phyloP scores from a whole-genome alignment of 2,797 vertebrate species.

The Antennarius maculatus region DNA sequence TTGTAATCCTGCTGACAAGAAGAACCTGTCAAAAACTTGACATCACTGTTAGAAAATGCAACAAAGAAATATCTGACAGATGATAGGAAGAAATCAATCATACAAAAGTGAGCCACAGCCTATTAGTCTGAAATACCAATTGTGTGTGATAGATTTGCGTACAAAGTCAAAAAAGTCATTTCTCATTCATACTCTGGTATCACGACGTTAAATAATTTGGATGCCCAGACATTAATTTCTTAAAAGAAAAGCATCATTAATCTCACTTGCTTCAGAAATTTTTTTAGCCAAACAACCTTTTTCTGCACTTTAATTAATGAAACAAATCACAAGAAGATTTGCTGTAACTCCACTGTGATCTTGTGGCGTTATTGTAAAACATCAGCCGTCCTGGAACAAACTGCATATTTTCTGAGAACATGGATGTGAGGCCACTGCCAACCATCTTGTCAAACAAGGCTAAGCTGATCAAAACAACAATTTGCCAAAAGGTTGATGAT shows the following conservation, averaged over 20 bases:
- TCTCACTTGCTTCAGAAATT: background rate
- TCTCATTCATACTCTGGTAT: background rate
- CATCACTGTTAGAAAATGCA: background rate
- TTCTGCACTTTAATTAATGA: constrained; percentile 16
- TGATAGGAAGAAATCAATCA: background rate
- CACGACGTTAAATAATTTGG: background rate
- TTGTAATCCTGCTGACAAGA: constrained; percentile 12
- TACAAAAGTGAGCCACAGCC: background rate
- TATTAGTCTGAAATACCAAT: background rate
- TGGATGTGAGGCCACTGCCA: constrained; percentile 21
- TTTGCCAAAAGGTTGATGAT: constrained; percentile 43
- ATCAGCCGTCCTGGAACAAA: constrained; percentile 30
- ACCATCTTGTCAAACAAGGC: constrained; percentile 9
- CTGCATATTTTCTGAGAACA: constrained; percentile 37
- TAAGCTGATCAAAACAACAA: constrained; percentile 43
- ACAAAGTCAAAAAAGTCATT: constrained; percentile 4
- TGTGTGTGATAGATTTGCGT: background rate
- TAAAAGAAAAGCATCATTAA: too few relatives aligned
- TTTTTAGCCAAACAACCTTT: constrained; percentile 5
- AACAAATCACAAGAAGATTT: constrained; percentile 13
- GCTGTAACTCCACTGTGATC: constrained; percentile 5
- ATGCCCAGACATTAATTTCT: background rate
- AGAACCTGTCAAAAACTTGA: constrained; percentile 20
- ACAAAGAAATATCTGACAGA: background rate
- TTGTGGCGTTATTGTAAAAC: constrained; percentile 18